Evolutionary conservation across 2,113 vertebrate species (phyloP).

Genomic region (Rana temporaria): DNA sequence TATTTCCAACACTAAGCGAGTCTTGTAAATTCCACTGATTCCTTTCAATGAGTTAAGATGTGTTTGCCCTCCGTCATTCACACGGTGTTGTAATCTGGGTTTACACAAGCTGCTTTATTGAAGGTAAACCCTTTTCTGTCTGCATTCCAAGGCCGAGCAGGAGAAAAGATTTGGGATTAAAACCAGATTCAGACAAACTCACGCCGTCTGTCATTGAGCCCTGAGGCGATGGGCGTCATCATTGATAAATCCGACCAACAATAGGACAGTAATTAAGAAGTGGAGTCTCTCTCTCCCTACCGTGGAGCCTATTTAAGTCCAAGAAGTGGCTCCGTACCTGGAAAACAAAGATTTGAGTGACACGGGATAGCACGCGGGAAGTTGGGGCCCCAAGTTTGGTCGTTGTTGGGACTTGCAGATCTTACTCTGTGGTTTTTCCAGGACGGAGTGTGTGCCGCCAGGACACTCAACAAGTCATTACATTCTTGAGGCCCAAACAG

Average conservation of each 20-base stretch:
- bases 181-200: slow-evolving; percentile 68
- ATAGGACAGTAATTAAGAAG: slow-evolving; percentile 71
- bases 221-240: slow-evolving; percentile 75
- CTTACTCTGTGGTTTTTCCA: slow-evolving; percentile 40
- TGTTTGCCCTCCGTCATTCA: slow-evolving; percentile 58
- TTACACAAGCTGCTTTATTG: slow-evolving; percentile 71
- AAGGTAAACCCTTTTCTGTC: slow-evolving; percentile 68
- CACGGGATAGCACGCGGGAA: neutral
- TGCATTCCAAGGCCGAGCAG: slow-evolving; percentile 74
- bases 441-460: neutral
- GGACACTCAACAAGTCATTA: slow-evolving; percentile 52
- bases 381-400: slow-evolving; percentile 52
- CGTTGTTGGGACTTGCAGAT: slow-evolving; percentile 62
- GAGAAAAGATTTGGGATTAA: slow-evolving; percentile 64
- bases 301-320: slow-evolving; percentile 56
- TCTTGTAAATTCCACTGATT: slow-evolving; percentile 54
- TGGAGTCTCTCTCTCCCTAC: slow-evolving; percentile 57
- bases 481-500: slow-evolving; percentile 39
- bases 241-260: slow-evolving; percentile 74
- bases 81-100: slow-evolving; percentile 64
- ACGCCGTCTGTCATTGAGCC: slow-evolving; percentile 75
- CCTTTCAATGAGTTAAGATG: slow-evolving; percentile 57
- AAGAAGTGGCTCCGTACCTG: slow-evolving; percentile 47
- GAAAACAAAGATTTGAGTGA: slow-evolving; percentile 58
- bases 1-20: no score